phyloP scores from a whole-genome alignment of 2,888 invertebrate genomes.

The Steromphala cineraria region DNA sequence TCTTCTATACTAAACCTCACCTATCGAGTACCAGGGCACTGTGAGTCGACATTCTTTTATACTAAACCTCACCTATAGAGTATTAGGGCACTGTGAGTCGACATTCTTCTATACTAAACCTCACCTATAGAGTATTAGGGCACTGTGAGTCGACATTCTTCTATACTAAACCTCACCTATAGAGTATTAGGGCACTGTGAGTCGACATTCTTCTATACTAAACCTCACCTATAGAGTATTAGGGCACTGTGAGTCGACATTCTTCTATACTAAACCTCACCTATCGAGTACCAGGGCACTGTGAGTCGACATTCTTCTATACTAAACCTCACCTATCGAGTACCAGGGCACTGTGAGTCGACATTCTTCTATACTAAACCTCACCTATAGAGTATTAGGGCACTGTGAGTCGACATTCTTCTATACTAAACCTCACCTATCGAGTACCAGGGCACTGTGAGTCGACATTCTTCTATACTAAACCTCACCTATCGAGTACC shows the following conservation, averaged over 20 bases:
- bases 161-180: neutral
- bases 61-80: neutral
- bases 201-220: constrained; percentile 7
- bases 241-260: constrained; percentile 2
- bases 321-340: neutral
- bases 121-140: neutral
- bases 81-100: constrained; percentile 2
- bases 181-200: neutral
- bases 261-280: neutral
- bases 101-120: constrained; percentile 13
- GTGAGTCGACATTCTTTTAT: constrained; percentile 11
- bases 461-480: constrained; percentile 7
- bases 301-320: constrained; percentile 12
- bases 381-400: neutral
- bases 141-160: constrained; percentile 12
- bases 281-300: neutral
- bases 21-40: neutral
- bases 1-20: neutral
- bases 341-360: constrained; percentile 1
- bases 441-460: neutral
- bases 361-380: constrained; percentile 13
- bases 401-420: constrained; percentile 12
- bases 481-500: neutral
- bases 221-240: neutral
- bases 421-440: neutral